These are phyloP conservation scores for Eupithecia subumbrata DNA, from an alignment of 2,888 invertebrate genomes.

Conservation along the genomic window DNA sequence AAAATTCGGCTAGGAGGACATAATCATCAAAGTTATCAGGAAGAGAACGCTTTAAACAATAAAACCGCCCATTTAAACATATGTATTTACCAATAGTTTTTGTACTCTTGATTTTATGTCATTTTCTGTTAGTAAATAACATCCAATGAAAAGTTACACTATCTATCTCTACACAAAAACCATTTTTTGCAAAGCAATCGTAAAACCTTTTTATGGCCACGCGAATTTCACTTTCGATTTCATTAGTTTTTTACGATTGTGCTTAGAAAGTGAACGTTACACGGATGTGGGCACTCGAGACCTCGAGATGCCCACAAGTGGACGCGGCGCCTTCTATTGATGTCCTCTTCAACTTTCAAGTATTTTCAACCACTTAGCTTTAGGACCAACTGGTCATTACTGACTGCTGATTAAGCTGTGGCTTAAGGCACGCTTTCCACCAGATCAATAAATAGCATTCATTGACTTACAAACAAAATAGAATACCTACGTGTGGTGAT, in stretches of 20 bases:
- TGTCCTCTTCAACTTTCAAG: constrained; percentile 30
- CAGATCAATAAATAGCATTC: not conserved
- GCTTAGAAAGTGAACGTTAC: constrained; percentile 62
- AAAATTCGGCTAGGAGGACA: not conserved
- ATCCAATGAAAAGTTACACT: not conserved
- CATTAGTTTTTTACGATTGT: constrained; percentile 51
- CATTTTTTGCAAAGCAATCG: constrained; percentile 15
- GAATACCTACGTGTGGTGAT: not conserved
- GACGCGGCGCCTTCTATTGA: constrained; percentile 43
- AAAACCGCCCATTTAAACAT: not conserved
- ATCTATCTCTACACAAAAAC: not conserved
- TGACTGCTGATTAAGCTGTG: not conserved
- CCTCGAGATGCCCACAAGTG: constrained; percentile 50
- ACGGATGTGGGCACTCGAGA: constrained; percentile 57
- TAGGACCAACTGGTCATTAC: not conserved
- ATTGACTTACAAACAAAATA: not conserved
- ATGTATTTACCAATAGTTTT: not conserved
- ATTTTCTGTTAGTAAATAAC: too few relatives aligned
- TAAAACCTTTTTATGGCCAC: constrained; percentile 32
- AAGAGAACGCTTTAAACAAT: not conserved
- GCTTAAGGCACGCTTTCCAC: not conserved
- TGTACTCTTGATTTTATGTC: not conserved
- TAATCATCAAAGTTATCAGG: not conserved
- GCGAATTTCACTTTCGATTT: constrained; percentile 56
- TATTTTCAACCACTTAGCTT: constrained; percentile 5